phyloP scores from a whole-genome alignment of 2,797 vertebrate species.

The Bucorvus abyssinicus region DNA sequence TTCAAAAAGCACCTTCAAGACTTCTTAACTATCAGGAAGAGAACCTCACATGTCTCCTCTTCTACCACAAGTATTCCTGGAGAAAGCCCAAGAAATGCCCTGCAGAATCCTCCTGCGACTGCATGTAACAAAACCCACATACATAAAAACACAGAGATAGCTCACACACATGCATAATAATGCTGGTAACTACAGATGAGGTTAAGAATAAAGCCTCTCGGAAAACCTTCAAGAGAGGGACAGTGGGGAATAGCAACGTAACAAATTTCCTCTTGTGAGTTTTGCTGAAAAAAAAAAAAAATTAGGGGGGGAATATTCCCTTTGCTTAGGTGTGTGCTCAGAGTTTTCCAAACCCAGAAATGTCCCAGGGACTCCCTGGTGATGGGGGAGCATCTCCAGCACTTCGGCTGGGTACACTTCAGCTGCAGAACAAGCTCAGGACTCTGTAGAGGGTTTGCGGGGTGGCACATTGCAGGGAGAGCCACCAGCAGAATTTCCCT shows the following conservation, averaged over 20 bases:
- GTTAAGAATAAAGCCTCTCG: neutral
- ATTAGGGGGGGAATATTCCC: neutral
- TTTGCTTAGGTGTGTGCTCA: neutral
- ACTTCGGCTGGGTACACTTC: neutral
- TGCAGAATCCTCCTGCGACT: conserved; percentile 12
- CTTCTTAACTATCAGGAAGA: conserved; percentile 24
- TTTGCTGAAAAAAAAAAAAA: neutral
- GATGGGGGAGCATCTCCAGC: neutral
- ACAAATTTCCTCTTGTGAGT: neutral
- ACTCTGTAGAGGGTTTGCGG: neutral
- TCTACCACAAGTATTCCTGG: conserved; percentile 62
- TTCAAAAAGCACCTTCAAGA: conserved; percentile 62
- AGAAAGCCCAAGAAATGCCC: conserved; percentile 50
- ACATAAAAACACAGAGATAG: neutral
- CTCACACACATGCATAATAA: neutral
- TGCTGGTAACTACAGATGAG: neutral
- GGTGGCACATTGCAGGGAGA: neutral
- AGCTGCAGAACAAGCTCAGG: neutral
- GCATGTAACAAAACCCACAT: neutral
- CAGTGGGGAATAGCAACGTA: neutral
- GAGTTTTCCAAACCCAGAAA: neutral
- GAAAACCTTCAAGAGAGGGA: neutral
- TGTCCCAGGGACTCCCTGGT: neutral
- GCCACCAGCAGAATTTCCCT: neutral
- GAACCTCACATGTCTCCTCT: conserved; percentile 59